phyloP scores from a whole-genome alignment of 2,888 invertebrate species.

The Tribolium freemani region DNA sequence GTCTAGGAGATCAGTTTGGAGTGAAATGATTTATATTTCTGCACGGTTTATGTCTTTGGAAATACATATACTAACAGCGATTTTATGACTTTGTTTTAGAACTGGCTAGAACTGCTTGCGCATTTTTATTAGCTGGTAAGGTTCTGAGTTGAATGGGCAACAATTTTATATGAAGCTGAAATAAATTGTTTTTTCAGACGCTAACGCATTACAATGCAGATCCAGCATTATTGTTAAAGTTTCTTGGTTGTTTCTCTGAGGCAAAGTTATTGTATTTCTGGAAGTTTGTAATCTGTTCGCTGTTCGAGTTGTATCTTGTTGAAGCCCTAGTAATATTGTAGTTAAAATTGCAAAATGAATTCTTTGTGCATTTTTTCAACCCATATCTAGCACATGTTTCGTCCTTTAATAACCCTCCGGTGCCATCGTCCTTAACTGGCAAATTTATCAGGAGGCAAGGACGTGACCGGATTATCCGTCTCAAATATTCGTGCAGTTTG shows the following conservation, averaged over 20 bases:
- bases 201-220: too few relatives aligned
- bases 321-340: too few relatives aligned
- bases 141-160: background rate
- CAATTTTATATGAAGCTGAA: too few relatives aligned
- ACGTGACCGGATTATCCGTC: constrained; percentile 22
- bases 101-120: background rate
- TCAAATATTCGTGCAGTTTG: background rate
- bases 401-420: background rate
- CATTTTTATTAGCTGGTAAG: background rate
- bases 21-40: background rate
- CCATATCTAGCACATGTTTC: too few relatives aligned
- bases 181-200: too few relatives aligned
- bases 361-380: too few relatives aligned
- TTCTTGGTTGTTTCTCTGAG: too few relatives aligned
- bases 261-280: too few relatives aligned
- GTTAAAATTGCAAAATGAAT: too few relatives aligned
- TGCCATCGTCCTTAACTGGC: constrained; percentile 2
- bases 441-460: constrained; percentile 22
- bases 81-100: background rate
- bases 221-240: too few relatives aligned
- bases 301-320: too few relatives aligned
- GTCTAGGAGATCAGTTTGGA: background rate
- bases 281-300: too few relatives aligned
- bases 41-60: background rate
- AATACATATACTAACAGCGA: background rate